Evolutionary conservation across 2,113 vertebrate species (phyloP), one percentile per base, ranked within the genome.

Genomic region (Tinamus guttatus): DNA sequence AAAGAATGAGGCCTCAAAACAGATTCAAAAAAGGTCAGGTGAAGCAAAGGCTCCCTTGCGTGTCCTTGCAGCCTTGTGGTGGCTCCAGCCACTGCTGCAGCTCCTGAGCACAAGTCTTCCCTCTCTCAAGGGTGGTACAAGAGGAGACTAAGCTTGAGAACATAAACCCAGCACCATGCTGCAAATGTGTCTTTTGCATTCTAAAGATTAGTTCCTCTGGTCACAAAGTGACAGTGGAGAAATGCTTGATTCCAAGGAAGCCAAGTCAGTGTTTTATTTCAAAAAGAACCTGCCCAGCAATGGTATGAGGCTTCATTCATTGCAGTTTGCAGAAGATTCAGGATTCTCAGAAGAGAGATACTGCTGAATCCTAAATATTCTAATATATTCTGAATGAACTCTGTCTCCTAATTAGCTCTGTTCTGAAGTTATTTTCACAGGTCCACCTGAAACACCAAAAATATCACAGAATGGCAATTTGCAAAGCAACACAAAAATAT

Each of bases 371-470:
- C 28, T 82, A 76, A 87, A 30, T 85, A 74, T 45, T 19, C 45
- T 58, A 74, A 93, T 91, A 58, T 58, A 58, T 58, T 58, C 25
- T 11, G 18, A 58, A 58, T 58, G 8, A 58, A 58, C 5, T 58
- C 28, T 58, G 10, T 5, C 28, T 43, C 17, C 40, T 62, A 74
- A 93, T 91, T 95, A 75, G 8, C 11, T 82, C 34, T 91, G 21
- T 25, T 81, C 64, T 36, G 69, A 65, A 70, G 25, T 60, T 81
- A 22, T 68, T 77, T 67, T 87, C 59, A 12, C 21, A 17, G 51
- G 52, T 81, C 73, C 90, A 78, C 65, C 25, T 56, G 60, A 84
- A 92, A 92, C 38, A 81, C 38, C 19, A 92, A 71, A 94, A 54
- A 88, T 38, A 56, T 7, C 59, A 74, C 8, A 77, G 43, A 94